phyloP scores from a whole-genome alignment of 2,888 invertebrate genomes.

The Lepeophtheirus nordmannii region DNA sequence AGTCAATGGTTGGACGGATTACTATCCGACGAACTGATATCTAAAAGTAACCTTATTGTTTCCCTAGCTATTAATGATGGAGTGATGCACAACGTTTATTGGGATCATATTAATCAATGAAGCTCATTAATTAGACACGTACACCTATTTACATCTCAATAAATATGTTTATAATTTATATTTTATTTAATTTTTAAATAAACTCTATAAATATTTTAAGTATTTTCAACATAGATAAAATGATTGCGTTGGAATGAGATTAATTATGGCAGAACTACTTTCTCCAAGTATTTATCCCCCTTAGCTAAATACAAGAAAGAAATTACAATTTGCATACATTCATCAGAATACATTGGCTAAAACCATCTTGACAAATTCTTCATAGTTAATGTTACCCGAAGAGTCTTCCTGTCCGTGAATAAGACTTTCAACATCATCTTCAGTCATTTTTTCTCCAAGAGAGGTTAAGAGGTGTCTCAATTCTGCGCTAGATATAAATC shows the following conservation, averaged over 20 bases:
- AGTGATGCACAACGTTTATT: background rate
- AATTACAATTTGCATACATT: background rate
- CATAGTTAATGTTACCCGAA: constrained; percentile 93
- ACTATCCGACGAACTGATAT: background rate
- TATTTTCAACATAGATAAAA: background rate
- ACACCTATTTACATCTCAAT: background rate
- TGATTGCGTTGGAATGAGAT: background rate
- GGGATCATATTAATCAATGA: background rate
- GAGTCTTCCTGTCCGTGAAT: constrained; percentile 44
- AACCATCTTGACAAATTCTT: constrained; percentile 87
- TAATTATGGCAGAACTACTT: background rate
- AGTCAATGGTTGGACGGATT: constrained; percentile 8
- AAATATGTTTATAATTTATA: background rate
- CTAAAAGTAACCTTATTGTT: background rate
- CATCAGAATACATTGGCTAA: constrained; percentile 41
- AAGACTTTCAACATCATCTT: constrained; percentile 87
- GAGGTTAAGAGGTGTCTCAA: constrained; percentile 93
- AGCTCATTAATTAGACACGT: background rate
- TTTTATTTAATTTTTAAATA: constrained; percentile 1
- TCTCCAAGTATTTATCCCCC: constrained; percentile 1
- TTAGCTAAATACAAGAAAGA: background rate
- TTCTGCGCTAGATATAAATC: constrained; percentile 94
- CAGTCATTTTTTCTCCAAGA: constrained; percentile 87
- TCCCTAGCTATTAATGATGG: background rate
- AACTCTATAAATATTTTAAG: background rate